Evolutionary conservation across 2,113 vertebrate genomes (phyloP), one percentile per base, ranked within the genome.

Genomic region (Centrocercus urophasianus): DNA sequence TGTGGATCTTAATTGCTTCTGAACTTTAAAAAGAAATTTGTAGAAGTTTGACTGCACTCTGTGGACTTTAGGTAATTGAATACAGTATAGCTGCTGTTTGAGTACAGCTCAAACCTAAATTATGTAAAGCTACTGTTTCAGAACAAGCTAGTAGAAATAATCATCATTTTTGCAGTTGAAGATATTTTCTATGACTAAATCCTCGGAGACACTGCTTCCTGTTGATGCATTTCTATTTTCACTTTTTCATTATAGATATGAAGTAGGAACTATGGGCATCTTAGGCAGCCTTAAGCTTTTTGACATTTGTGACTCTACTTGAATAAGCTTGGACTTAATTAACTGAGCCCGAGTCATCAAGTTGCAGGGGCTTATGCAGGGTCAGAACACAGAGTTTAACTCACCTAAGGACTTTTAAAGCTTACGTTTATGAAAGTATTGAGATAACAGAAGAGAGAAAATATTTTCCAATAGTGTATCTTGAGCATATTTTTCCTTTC

Each of bases 261-360:
- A 88, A 45, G 54, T 95, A 67, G 84, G 78, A 87, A 27, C 42
- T 83, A 15, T 63, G 77, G 81, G 25, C 48, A 59, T 56, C 25
- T 71, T 91, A 86, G 73, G 70, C n/a, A 83, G 40, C 66, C 67
- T 84, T 93, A 65, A 92, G 43, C 47, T 88, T 86, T 89, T 88
- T 92, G 72, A 76, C 1, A 0, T 93, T 97, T 96, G 77, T 94
- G 50, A 66, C 89, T 96, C 81, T 88, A 70, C 79, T 61, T 93
- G 93, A 97, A 94, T 94, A 88, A 95, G 70, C 34, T 96, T 93
- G 91, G 82, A 50, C 71, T 60, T 94, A 77, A 77, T 94, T 87
- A 86, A 88, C 96, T 96, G 83, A 94, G 82, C 56, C 90, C 34
- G 71, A 63, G 83, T 91, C 93, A 95, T 6, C 93, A 79, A 93